A percentile compares a stretch with the other conserved stretches of the same genome.
These are phyloP conservation scores for Ctenomys sociabilis DNA, from an alignment of 2,113 vertebrate species.

Conservation along the genomic window DNA sequence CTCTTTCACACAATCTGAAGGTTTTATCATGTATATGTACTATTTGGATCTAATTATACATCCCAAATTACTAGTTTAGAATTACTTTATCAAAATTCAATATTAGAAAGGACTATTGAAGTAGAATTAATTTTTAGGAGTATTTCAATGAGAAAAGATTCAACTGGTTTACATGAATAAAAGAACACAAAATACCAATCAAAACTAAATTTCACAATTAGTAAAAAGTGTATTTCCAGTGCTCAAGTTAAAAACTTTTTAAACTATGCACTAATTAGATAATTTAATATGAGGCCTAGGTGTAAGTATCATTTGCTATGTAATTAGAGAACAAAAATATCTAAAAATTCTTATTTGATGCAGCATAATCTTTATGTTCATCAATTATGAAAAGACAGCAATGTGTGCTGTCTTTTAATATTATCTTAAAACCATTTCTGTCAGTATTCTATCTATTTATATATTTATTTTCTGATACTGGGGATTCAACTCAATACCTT, in stretches of 20 bases:
- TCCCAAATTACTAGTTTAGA: constrained; percentile 52
- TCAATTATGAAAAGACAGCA: constrained; percentile 68
- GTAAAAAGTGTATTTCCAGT: constrained; percentile 56
- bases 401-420: constrained; percentile 58
- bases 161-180: neutral
- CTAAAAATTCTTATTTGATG: constrained; percentile 59
- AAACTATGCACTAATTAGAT: neutral
- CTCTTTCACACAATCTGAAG: constrained; percentile 49
- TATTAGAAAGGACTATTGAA: constrained; percentile 13
- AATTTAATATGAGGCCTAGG: constrained; percentile 53
- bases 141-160: constrained; percentile 53
- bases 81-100: constrained; percentile 54
- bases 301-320: constrained; percentile 55
- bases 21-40: neutral
- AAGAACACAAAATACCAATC: constrained; percentile 43
- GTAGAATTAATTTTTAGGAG: constrained; percentile 41
- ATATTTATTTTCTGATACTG: no score
- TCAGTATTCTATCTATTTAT: constrained; percentile 56
- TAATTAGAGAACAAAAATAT: constrained; percentile 75
- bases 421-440: constrained; percentile 67
- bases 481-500: no score
- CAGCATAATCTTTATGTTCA: constrained; percentile 67
- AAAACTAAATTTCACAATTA: constrained; percentile 49
- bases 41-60: constrained; percentile 48
- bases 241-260: neutral